Percentiles rank a stretch among this genome's conserved stretches.
Evolutionary conservation across 2,797 vertebrate species (phyloP).

Genomic region (Xiphorhynchus erythropygius): DNA sequence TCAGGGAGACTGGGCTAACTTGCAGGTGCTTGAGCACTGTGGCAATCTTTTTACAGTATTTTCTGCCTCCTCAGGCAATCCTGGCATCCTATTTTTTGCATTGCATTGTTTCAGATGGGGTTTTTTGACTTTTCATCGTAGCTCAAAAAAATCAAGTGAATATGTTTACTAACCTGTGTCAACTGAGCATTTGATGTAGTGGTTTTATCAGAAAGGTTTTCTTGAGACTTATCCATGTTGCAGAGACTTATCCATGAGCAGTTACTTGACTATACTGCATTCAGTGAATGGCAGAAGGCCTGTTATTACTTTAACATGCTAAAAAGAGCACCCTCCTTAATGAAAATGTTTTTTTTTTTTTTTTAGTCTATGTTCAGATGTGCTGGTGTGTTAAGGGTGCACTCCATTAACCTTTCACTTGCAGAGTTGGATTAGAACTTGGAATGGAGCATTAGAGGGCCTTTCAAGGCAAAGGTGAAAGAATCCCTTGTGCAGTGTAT

Average conservation of each 20-base stretch:
- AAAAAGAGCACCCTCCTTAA: not conserved
- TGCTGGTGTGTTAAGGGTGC: not conserved
- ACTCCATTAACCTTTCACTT: not conserved
- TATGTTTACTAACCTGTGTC: not conserved
- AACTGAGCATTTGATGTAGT: not conserved
- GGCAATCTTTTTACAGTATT: not conserved
- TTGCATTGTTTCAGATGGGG: not conserved
- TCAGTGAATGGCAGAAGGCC: not conserved
- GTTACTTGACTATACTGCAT: not conserved
- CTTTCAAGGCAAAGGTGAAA: conserved; percentile 25
- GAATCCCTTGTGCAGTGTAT: not conserved
- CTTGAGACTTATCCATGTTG: not conserved
- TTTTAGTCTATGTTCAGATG: not conserved
- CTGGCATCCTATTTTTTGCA: not conserved
- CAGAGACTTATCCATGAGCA: not conserved
- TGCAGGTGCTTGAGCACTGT: not conserved
- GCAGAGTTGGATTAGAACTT: not conserved
- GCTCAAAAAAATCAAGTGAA: not conserved
- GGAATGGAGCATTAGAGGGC: not conserved
- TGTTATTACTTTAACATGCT: not conserved
- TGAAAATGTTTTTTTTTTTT: not conserved
- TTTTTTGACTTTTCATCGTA: not conserved
- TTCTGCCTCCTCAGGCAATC: not conserved
- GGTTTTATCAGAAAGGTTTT: not conserved
- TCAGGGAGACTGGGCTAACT: not conserved